Percentiles rank a stretch among this genome's conserved stretches.
Conservation (phyloP, 2,888 invertebrate genomes). For the Drosophila meridionalis region DNA sequence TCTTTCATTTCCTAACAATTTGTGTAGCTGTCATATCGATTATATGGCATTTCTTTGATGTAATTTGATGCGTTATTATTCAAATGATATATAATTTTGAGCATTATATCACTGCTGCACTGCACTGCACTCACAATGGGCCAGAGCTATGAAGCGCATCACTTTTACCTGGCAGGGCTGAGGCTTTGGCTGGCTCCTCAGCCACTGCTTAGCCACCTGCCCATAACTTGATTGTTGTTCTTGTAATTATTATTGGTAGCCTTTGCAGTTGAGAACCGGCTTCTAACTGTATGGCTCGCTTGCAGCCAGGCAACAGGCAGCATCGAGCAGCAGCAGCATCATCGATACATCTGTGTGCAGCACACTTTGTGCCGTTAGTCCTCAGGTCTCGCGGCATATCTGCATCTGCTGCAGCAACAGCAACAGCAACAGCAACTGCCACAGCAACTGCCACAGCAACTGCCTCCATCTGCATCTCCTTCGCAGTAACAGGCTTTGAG, state of each 20-base stretch:
- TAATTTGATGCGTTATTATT: slow-evolving; percentile 75
- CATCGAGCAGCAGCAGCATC: slow-evolving; percentile 8
- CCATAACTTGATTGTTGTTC: slow-evolving; percentile 61
- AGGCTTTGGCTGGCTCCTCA: slow-evolving; percentile 4
- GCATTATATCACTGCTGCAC: slow-evolving; percentile 47
- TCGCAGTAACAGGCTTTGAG: slow-evolving; percentile 69
- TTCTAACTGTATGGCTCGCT: slow-evolving; percentile 62
- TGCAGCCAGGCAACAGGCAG: slow-evolving; percentile 26
- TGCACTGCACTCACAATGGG: background rate
- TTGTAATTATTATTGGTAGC: slow-evolving; percentile 67
- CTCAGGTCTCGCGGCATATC: slow-evolving; percentile 62
- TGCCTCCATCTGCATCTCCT: slow-evolving; percentile 15
- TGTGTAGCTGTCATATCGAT: slow-evolving; percentile 49
- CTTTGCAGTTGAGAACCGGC: slow-evolving; percentile 38
- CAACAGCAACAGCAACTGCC: background rate
- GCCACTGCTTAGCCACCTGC: slow-evolving; percentile 55
- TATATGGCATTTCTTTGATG: slow-evolving; percentile 48
- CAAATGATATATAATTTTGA: slow-evolving; percentile 73
- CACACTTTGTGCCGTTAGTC: slow-evolving; percentile 73
- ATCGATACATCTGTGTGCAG: slow-evolving; percentile 38
- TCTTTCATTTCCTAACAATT: slow-evolving; percentile 28
- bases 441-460: background rate
- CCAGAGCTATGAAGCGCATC: slow-evolving; percentile 21
- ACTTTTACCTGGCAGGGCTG: slow-evolving; percentile 42
- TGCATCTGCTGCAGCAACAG: slow-evolving; percentile 62